phyloP scores from a whole-genome alignment of 2,888 invertebrate species.

The Linhomoeus sp. region DNA sequence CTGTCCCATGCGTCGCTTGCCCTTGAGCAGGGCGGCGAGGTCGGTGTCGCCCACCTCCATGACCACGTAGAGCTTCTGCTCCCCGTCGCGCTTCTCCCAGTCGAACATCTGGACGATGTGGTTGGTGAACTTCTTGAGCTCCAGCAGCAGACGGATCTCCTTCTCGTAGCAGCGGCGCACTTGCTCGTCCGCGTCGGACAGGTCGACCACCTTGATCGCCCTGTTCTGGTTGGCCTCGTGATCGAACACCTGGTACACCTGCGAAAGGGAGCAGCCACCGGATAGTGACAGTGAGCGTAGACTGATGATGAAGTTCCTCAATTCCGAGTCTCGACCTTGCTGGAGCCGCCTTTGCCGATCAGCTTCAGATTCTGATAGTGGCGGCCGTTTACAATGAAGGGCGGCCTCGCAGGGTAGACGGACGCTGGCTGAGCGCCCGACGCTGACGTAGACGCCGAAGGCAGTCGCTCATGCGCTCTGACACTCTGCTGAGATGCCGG shows the following conservation, averaged over 20 bases:
- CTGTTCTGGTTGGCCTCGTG: slow-evolving; percentile 39
- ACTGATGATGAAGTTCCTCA: background rate
- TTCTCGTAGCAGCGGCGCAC: slow-evolving; percentile 56
- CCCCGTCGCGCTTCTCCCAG: slow-evolving; percentile 51
- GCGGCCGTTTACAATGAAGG: slow-evolving; percentile 44
- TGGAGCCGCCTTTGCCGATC: slow-evolving; percentile 72
- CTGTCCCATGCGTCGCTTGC: background rate
- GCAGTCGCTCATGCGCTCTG: no score
- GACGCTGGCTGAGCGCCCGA: no score
- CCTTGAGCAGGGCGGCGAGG: slow-evolving; percentile 41
- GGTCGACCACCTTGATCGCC: slow-evolving; percentile 63
- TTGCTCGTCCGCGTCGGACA: slow-evolving; percentile 48
- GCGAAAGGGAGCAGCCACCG: slow-evolving; percentile 4
- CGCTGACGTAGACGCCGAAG: no score
- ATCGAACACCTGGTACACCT: slow-evolving; percentile 43
- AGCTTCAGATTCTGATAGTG: slow-evolving; percentile 51
- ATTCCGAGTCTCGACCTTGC: slow-evolving; percentile 43
- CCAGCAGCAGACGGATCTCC: slow-evolving; percentile 60
- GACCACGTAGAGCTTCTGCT: slow-evolving; percentile 52
- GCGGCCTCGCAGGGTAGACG: no score
- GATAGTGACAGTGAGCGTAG: background rate
- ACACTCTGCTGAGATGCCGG: no score
- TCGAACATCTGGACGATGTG: slow-evolving; percentile 64
- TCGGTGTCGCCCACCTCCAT: slow-evolving; percentile 84
- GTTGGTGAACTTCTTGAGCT: slow-evolving; percentile 48